Percentiles rank a stretch among this genome's conserved stretches.
Conservation (phyloP, 1,140 invertebrate genomes). For the Caenorhabditis inopinata region DNA sequence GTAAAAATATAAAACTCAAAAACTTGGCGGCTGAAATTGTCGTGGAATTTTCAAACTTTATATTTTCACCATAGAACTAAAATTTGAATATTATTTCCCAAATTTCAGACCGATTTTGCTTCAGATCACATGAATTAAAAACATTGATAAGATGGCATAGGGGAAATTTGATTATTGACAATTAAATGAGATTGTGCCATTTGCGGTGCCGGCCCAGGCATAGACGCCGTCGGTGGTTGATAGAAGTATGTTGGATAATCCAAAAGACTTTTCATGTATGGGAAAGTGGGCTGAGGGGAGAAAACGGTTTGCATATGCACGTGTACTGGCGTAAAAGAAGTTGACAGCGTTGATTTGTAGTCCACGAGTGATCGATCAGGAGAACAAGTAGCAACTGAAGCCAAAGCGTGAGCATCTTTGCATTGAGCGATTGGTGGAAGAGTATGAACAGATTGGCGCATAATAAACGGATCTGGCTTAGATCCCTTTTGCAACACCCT, state of each 20-base stretch:
- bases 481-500: not conserved
- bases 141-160: constrained; percentile 11
- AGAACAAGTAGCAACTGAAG: not conserved
- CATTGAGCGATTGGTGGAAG: not conserved
- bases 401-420: not conserved
- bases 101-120: too few species aligned
- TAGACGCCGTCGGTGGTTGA: not conserved
- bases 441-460: not conserved
- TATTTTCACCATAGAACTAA: too few species aligned
- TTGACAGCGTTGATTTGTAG: not conserved
- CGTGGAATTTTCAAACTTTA: not conserved
- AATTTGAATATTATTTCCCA: too few species aligned
- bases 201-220: not conserved
- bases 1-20: too few species aligned
- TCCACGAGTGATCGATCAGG: not conserved
- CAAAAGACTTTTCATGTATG: not conserved
- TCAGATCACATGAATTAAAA: not conserved
- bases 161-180: not conserved
- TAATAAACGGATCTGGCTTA: not conserved
- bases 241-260: constrained; percentile 23
- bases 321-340: not conserved
- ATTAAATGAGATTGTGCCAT: not conserved
- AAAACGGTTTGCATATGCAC: not conserved
- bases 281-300: not conserved
- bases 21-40: too few species aligned